Percentiles rank a stretch among this genome's conserved stretches.
phyloP scores from a whole-genome alignment of 2,113 vertebrate genomes.

The Sinocyclocheilus rhinocerous region DNA sequence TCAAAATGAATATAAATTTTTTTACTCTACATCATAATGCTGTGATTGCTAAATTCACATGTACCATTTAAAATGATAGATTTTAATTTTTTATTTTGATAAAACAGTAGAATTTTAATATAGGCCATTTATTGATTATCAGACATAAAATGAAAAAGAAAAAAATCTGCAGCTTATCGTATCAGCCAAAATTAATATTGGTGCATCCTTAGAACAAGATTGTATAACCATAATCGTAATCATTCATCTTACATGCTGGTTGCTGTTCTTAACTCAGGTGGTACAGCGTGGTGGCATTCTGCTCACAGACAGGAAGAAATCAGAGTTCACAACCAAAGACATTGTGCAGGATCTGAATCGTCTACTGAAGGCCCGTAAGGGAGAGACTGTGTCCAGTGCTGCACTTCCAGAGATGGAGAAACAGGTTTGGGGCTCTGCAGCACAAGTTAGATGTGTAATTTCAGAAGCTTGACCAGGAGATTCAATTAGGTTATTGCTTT shows the following conservation, averaged over 20 bases:
- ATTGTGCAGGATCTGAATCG: slow-evolving; percentile 94
- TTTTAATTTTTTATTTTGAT: too few relatives aligned
- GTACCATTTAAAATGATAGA: too few relatives aligned
- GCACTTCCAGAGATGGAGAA: slow-evolving; percentile 94
- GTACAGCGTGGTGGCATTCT: slow-evolving; percentile 89
- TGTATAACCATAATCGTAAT: not conserved
- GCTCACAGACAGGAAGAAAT: slow-evolving; percentile 90
- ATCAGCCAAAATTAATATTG: not conserved
- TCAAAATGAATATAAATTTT: too few relatives aligned
- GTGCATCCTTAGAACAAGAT: not conserved
- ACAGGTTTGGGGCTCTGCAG: slow-evolving; percentile 74
- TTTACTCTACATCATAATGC: too few relatives aligned
- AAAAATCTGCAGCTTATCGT: too few relatives aligned
- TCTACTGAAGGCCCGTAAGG: slow-evolving; percentile 85
- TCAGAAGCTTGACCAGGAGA: not conserved
- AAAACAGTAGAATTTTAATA: too few relatives aligned
- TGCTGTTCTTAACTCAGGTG: slow-evolving; percentile 74
- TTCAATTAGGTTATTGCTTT: not conserved
- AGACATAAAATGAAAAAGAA: too few relatives aligned
- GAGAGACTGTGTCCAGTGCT: slow-evolving; percentile 84
- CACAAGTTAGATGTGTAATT: not conserved
- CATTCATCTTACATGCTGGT: not conserved
- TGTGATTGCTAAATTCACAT: too few relatives aligned
- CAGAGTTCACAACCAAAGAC: slow-evolving; percentile 90
- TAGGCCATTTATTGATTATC: too few relatives aligned